Base-by-base conservation (phyloP, 2,888 invertebrate genomes). In the Lacanobia wlatinum region DNA sequence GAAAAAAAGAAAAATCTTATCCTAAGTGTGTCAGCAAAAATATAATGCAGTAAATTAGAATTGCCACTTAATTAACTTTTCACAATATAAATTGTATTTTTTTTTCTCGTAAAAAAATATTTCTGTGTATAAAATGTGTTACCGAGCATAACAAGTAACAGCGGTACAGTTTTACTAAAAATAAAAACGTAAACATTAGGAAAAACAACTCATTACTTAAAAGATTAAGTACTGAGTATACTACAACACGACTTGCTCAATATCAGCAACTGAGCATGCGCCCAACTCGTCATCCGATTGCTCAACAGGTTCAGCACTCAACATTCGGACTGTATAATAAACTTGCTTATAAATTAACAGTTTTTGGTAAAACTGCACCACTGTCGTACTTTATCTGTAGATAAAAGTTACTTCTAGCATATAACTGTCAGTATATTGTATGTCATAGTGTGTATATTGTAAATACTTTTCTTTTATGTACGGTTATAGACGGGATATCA, bases 11-110 rank as follows among this genome's bases (percentile, higher is more conserved):
- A 86, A 81, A 83, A 74, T 81, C 93, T 95, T 91, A 94, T 88
- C 90, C 96, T 95, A 96, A 92, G 93, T 94, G 94, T 95, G 96
- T 95, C 96, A 96, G 96, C 96, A 95, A 95, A 95, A 96, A 94
- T 95, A 95, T 94, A 94, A 95, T 95, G 96, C 94, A 94, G 92
- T 92, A 95, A 95, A 95, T 95, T 93, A 95, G 91, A 94, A 94
- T 95, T 94, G 95, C 94, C 93, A 94, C 94, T 94, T 95, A 94
- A 93, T 94, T 95, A 95, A 95, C 92, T 94, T 94, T 94, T 92
- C 90, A 94, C 94, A 82, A 94, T 94, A 95, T 94, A 95, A 93
- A 94, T 92, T 92, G 93, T 91, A 84, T 87, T 84, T 76, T 77
- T 76, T 77, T 76, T 84, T 87, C 90, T 94, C 91, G 94, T 95